Conservation (phyloP, 2,797 vertebrate genomes). For the Acipenser ruthenus region DNA sequence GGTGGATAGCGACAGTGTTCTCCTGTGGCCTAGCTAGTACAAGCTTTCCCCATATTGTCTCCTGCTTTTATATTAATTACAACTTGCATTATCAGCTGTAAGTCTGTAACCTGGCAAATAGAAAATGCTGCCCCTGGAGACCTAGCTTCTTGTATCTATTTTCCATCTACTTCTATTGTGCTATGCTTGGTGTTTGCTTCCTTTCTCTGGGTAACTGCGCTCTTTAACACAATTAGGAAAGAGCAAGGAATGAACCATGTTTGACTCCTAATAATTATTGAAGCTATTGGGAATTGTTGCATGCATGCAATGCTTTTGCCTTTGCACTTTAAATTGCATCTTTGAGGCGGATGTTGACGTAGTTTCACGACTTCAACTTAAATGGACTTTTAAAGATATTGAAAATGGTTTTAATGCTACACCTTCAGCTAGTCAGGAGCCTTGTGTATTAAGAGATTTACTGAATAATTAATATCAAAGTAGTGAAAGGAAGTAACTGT, state of each 20-base stretch:
- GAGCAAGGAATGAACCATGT: constrained; percentile 73
- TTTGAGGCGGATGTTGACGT: constrained; percentile 26
- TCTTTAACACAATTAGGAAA: constrained; percentile 93
- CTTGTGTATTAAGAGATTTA: constrained; percentile 39
- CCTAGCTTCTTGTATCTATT: constrained; percentile 81
- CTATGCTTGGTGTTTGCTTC: constrained; percentile 57
- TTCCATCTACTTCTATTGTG: constrained; percentile 82
- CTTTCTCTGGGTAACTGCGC: constrained; percentile 80
- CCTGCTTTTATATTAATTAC: constrained; percentile 99
- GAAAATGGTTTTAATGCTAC: constrained; percentile 55
- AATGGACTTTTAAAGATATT: constrained; percentile 59
- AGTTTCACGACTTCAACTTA: constrained; percentile 58
- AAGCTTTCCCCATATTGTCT: constrained; percentile 84
- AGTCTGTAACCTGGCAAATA: constrained; percentile 90
- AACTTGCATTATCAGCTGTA: constrained; percentile 94
- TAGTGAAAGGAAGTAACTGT: constrained; percentile 54
- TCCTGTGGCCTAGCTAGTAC: constrained; percentile 77
- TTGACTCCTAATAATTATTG: constrained; percentile 85
- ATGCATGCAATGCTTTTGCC: constrained; percentile 43
- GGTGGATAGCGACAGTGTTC: constrained; percentile 63
- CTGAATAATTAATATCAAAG: constrained; percentile 60
- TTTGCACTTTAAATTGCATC: constrained; percentile 26
- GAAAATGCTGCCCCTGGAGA: constrained; percentile 87
- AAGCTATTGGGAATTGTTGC: constrained; percentile 79
- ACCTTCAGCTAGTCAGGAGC: constrained; percentile 43